A percentile compares a stretch with the other conserved stretches of the same genome.
Evolutionary conservation across 2,113 vertebrate species (phyloP).

Genomic region (Tragelaphus buxtoni): DNA sequence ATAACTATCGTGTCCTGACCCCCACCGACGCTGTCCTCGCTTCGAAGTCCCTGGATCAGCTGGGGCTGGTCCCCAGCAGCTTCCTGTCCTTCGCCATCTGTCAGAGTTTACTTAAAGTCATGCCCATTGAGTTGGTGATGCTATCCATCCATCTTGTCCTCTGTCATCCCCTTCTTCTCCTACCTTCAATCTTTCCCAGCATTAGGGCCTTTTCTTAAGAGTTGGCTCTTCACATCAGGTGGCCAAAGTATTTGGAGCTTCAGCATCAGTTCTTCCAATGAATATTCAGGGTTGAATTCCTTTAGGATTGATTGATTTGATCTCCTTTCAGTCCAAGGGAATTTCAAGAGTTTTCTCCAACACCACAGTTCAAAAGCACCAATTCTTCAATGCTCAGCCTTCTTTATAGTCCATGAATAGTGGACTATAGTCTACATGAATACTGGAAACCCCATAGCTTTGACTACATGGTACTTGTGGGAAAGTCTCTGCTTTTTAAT

Average conservation of each 20-base stretch:
- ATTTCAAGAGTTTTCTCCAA: neutral
- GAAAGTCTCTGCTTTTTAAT: neutral
- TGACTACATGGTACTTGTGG: neutral
- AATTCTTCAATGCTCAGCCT: neutral
- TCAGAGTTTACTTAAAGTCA: neutral
- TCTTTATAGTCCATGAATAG: neutral
- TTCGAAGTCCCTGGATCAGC: too few relatives aligned
- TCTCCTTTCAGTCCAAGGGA: neutral
- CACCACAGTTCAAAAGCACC: neutral
- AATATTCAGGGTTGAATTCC: neutral
- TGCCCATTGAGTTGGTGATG: neutral
- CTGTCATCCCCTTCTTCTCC: neutral
- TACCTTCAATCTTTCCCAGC: neutral
- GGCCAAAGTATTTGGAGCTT: neutral
- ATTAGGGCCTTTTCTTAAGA: neutral
- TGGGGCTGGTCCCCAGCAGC: too few relatives aligned
- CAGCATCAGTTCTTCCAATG: neutral
- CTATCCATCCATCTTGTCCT: rapidly evolving
- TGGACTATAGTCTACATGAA: neutral
- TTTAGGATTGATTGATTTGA: neutral
- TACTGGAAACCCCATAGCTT: neutral
- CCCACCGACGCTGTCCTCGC: too few relatives aligned
- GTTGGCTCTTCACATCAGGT: neutral
- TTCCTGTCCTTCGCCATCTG: neutral
- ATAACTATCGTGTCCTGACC: too few relatives aligned